Conservation (phyloP, 2,113 vertebrate species). For the Solea solea region DNA sequence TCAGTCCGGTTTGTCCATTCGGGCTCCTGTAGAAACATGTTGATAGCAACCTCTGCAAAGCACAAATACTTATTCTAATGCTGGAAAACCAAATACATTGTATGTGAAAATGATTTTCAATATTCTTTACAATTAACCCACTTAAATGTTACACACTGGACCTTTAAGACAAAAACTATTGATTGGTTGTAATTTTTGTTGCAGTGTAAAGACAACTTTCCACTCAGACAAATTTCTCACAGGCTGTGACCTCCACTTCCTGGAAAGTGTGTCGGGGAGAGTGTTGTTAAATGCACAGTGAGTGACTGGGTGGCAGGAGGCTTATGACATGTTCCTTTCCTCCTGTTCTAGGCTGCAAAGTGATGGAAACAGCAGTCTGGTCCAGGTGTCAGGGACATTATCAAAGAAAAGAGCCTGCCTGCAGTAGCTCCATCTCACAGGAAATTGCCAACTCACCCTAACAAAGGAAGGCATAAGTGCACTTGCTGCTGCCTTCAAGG, state of each 20-base stretch:
- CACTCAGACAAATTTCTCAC: conserved; percentile 42
- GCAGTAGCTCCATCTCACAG: conserved; percentile 92
- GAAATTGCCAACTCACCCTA: conserved; percentile 99
- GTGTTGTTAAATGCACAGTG: conserved; percentile 74
- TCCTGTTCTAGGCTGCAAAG: conserved; percentile 79
- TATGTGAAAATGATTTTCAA: too few relatives aligned
- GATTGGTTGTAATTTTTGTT: conserved; percentile 20
- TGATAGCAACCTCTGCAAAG: too few relatives aligned
- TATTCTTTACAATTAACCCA: too few relatives aligned
- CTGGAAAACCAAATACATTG: too few relatives aligned
- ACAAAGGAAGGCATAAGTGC: conserved; percentile 98
- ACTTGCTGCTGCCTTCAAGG: conserved; percentile 91
- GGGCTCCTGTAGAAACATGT: too few relatives aligned
- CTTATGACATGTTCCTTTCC: conserved; percentile 82
- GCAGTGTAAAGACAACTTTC: conserved; percentile 48
- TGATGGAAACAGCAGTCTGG: conserved; percentile 90
- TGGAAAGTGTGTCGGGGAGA: conserved; percentile 76
- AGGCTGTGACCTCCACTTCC: conserved; percentile 81
- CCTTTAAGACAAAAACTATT: conserved; percentile 1
- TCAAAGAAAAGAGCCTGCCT: conserved; percentile 91
- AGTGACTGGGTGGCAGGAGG: conserved; percentile 68
- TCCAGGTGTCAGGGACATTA: conserved; percentile 94
- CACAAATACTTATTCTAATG: too few relatives aligned
- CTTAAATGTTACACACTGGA: background rate
- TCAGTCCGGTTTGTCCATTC: too few relatives aligned